Evolutionary conservation across 2,113 vertebrate species (phyloP).

Genomic region (Gavia stellata): DNA sequence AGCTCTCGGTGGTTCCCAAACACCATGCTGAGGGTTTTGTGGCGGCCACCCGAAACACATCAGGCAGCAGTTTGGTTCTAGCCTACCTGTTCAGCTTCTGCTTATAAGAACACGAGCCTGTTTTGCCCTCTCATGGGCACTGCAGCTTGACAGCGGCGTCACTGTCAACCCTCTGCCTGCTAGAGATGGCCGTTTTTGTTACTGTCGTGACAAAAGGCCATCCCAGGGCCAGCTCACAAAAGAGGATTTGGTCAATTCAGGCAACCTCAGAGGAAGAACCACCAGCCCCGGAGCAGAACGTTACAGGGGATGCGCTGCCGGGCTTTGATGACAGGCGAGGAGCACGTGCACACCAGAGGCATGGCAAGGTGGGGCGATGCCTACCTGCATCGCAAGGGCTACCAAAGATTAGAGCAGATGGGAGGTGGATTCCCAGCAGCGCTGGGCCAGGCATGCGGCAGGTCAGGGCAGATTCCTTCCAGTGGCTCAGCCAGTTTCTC

Average conservation of each 20-base stretch:
- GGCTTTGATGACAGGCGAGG: background rate
- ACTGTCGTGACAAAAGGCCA: background rate
- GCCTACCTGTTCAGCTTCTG: background rate
- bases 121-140: fast-evolving
- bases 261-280: background rate
- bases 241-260: background rate
- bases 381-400: background rate
- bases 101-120: background rate
- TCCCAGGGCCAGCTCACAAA: background rate
- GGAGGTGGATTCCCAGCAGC: background rate
- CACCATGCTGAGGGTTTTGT: background rate
- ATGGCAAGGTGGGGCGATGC: background rate
- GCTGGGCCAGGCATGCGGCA: background rate
- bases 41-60: background rate
- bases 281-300: background rate
- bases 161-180: background rate
- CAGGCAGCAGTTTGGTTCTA: background rate
- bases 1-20: fast-evolving
- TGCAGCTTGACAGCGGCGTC: background rate
- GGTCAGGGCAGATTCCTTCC: constrained; percentile 43
- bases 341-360: fast-evolving
- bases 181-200: background rate
- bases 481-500: constrained; percentile 32
- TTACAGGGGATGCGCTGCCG: fast-evolving
- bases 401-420: background rate